Percentiles rank a stretch among this genome's conserved stretches.
These are phyloP conservation scores for Caenorhabditis plicata DNA, from an alignment of 2,888 invertebrate genomes.

Conservation along the genomic window DNA sequence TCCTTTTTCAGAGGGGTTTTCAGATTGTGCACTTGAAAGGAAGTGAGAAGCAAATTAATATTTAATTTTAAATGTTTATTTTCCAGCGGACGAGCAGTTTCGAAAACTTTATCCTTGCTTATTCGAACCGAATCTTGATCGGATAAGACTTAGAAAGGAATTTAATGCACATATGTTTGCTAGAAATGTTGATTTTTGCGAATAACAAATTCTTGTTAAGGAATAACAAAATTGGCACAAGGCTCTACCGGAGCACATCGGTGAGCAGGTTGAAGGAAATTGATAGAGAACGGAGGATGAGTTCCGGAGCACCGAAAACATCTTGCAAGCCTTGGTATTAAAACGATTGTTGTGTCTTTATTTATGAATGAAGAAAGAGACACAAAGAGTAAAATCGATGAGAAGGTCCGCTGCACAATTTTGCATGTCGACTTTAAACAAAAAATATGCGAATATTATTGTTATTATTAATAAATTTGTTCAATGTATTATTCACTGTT, in stretches of 20 bases:
- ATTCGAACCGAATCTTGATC: conserved; percentile 16
- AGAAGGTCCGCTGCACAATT: no score
- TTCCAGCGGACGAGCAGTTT: conserved; percentile 30
- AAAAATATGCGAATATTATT: no score
- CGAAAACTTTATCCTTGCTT: conserved; percentile 38
- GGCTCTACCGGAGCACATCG: conserved; percentile 42
- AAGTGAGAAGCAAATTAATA: conserved; percentile 23
- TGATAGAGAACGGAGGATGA: no score
- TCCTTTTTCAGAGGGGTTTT: conserved; percentile 38
- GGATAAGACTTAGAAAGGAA: conserved; percentile 20
- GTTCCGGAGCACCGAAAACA: no score
- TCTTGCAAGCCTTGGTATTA: no score
- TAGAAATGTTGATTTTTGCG: conserved; percentile 6
- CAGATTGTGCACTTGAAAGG: conserved; percentile 39
- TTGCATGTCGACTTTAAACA: no score
- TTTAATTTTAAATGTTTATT: background rate
- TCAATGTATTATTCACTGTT: no score
- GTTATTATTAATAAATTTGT: no score
- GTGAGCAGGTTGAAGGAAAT: conserved; percentile 34
- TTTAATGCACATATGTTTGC: no score
- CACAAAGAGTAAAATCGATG: no score
- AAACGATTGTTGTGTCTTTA: no score
- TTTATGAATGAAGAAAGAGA: no score
- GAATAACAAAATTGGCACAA: conserved; percentile 23
- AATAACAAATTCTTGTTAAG: conserved; percentile 2